Evolutionary conservation across 1,140 invertebrate genomes (phyloP), one percentile per base, ranked within the genome.

Genomic region (Colletes latitarsis): DNA sequence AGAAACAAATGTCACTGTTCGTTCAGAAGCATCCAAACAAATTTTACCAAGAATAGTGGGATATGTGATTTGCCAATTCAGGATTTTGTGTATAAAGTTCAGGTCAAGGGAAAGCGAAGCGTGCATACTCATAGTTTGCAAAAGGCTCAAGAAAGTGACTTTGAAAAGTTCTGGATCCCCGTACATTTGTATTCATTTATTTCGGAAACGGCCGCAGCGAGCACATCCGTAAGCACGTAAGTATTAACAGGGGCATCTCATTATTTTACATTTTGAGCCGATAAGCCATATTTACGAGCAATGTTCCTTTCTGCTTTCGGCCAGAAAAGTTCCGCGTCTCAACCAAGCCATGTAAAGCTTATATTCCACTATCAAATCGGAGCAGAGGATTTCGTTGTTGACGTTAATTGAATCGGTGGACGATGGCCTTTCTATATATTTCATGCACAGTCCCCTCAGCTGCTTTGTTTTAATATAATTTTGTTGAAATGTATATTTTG

Each of bases 261-360:
- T 90, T 90, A 90, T 90, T 88, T 89, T 79, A 88, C 83, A 83
- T 90, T 89, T 88, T 89, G 89, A 89, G 83, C 87, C 78, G 77
- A 82, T 89, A 90, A 90, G 88, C 87, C 74, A 80, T 90, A 90
- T 90, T 90, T 90, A 90, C 88, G 90, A 89, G 87, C 79, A 19
- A 71, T 52, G 66, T 52, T 60, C 53, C 72, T 76, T 69, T 39
- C 49, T 67, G 43, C 53, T 80, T 81, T 72, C 82, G 78, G 74
- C 74, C 82, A 83, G 79, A 83, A 89, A 89, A 86, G 84, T 89
- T 83, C 84, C 62, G 64, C 53, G n/a, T 30, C 19, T 55, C 53
- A 57, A 39, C 75, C 63, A 78, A n/a, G n/a, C n/a, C 43, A 8
- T 43, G 43, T 43, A 43, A n/a, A n/a, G n/a, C 73, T 74, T 77